Conservation (phyloP, 1,140 invertebrate genomes). For the Harlomillsia oculata region DNA sequence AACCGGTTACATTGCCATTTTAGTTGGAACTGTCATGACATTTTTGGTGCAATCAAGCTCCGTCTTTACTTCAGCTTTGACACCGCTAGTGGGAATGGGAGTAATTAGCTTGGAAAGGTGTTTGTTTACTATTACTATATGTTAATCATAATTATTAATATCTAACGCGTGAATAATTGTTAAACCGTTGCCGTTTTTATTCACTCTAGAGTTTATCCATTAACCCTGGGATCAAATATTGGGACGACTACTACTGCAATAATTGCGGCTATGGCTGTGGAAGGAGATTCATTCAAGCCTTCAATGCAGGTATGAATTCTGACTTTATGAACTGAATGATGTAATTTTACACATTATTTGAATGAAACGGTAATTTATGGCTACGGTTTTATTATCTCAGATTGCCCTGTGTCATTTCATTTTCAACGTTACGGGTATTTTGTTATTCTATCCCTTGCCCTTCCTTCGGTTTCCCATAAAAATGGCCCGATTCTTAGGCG, state of each 20-base stretch:
- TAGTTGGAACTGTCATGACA: slow-evolving; percentile 49
- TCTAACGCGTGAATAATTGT: not conserved
- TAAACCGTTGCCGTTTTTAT: not conserved
- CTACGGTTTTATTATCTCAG: slow-evolving; percentile 38
- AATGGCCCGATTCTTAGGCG: slow-evolving; percentile 47
- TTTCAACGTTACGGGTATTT: slow-evolving; percentile 53
- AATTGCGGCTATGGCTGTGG: slow-evolving; percentile 48
- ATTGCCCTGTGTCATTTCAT: slow-evolving; percentile 53
- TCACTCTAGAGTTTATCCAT: slow-evolving; percentile 37
- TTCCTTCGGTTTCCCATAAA: slow-evolving; percentile 48
- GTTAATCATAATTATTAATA: not conserved
- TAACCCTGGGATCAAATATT: slow-evolving; percentile 54
- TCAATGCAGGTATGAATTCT: slow-evolving; percentile 44
- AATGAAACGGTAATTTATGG: not conserved
- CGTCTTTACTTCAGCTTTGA: slow-evolving; percentile 56
- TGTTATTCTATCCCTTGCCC: slow-evolving; percentile 53
- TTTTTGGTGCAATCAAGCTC: slow-evolving; percentile 54
- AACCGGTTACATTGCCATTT: slow-evolving; percentile 50
- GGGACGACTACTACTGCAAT: slow-evolving; percentile 53
- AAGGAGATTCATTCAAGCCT: slow-evolving; percentile 37
- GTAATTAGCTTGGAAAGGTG: slow-evolving; percentile 50
- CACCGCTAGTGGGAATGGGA: slow-evolving; percentile 53
- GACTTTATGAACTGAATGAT: not conserved
- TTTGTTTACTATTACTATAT: slow-evolving; percentile 46
- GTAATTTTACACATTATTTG: not conserved